These are phyloP conservation scores for Oreonectes daqikongensis DNA, from an alignment of 2,797 vertebrate species.

Conservation along the genomic window DNA sequence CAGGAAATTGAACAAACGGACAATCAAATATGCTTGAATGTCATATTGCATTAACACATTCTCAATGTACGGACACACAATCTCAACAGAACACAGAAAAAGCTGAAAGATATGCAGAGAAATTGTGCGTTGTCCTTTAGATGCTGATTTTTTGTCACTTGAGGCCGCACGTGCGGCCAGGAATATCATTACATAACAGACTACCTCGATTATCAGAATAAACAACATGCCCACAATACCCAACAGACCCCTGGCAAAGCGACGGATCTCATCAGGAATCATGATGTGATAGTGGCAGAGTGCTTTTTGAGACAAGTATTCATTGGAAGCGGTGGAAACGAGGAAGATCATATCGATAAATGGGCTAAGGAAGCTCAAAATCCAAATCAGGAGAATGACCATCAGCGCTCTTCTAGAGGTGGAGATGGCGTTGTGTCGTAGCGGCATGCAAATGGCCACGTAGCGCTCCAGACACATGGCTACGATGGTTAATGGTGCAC, in stretches of 20 bases:
- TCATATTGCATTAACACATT: slow-evolving; percentile 31
- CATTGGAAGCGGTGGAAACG: slow-evolving; percentile 23
- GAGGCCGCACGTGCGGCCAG: slow-evolving; percentile 54
- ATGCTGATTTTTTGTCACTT: slow-evolving; percentile 49
- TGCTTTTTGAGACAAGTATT: slow-evolving; percentile 42
- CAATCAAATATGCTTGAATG: slow-evolving; percentile 32
- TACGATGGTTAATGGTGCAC: slow-evolving; percentile 58
- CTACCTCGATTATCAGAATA: slow-evolving; percentile 39
- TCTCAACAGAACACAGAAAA: slow-evolving; percentile 47
- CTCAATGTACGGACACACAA: slow-evolving; percentile 56
- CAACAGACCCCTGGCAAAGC: slow-evolving; percentile 17
- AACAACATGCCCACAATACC: slow-evolving; percentile 29
- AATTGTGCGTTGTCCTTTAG: slow-evolving; percentile 56
- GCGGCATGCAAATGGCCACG: slow-evolving; percentile 16
- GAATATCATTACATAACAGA: slow-evolving; percentile 58
- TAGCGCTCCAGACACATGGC: slow-evolving; percentile 65
- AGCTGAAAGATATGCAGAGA: slow-evolving; percentile 59
- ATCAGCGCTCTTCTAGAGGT: slow-evolving; percentile 41
- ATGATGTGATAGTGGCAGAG: slow-evolving; percentile 57
- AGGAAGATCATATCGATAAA: slow-evolving; percentile 53
- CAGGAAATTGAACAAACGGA: slow-evolving; percentile 56
- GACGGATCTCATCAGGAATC: slow-evolving; percentile 41
- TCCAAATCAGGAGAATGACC: slow-evolving; percentile 52
- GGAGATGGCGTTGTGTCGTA: slow-evolving; percentile 56
- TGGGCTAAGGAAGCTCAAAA: slow-evolving; percentile 35